Conservation (phyloP, 1,140 invertebrate species). For the Goniozus legneri region DNA sequence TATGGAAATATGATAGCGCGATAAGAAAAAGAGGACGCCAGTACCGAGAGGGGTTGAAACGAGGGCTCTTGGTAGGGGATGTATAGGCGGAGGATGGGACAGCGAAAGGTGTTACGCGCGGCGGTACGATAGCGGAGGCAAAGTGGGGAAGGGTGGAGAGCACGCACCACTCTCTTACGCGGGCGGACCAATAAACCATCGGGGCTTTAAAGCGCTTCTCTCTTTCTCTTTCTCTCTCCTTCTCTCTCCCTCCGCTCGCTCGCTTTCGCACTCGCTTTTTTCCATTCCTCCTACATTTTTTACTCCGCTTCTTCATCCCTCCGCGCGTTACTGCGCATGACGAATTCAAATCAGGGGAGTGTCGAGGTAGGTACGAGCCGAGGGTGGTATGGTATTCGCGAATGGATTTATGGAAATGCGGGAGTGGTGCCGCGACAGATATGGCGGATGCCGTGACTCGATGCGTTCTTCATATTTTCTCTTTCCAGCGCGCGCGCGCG, state of each 20-base stretch:
- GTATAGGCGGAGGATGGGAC: conserved; percentile 16
- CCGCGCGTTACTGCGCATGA: conserved; percentile 40
- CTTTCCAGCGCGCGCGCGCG: too few species aligned
- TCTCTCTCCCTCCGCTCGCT: too few species aligned
- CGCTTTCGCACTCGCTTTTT: too few species aligned
- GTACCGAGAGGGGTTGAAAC: too few species aligned
- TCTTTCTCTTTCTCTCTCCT: conserved; percentile 11
- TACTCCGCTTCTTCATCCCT: conserved; percentile 7
- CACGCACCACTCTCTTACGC: too few species aligned
- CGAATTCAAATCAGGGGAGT: conserved; percentile 46
- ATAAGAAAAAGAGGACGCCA: conserved; percentile 46
- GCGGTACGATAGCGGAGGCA: conserved; percentile 17
- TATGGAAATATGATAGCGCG: conserved; percentile 52
- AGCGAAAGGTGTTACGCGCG: conserved; percentile 15
- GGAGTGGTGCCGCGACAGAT: conserved; percentile 18
- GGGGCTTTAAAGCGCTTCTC: conserved; percentile 44
- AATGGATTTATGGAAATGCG: conserved; percentile 34
- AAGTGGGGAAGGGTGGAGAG: conserved; percentile 17
- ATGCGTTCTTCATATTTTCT: too few species aligned
- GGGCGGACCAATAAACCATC: conserved; percentile 50
- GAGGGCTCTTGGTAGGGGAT: too few species aligned
- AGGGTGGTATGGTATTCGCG: too few species aligned
- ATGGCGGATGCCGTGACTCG: conserved; percentile 16
- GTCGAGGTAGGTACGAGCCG: too few species aligned
- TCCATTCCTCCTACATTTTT: conserved; percentile 15